Evolutionary conservation across 1,140 invertebrate genomes (phyloP).

Genomic region (Drosophila nikananu): DNA sequence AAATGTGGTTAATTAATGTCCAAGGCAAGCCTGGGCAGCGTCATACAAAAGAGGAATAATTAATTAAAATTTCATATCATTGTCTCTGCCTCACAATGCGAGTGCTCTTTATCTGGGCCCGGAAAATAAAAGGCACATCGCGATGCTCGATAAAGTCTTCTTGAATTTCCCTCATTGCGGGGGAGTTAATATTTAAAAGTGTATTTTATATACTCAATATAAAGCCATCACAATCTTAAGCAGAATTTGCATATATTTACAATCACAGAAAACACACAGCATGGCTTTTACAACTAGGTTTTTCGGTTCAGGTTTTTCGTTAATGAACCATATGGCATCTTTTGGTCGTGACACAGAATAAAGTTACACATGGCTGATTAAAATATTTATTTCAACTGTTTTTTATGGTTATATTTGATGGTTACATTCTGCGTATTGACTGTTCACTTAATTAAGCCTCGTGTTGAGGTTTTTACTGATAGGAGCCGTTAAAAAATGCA

Average conservation of each 20-base stretch:
- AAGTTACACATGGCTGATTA: slow-evolving; percentile 8
- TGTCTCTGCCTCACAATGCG: slow-evolving; percentile 1
- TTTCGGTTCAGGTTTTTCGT: slow-evolving; percentile 7
- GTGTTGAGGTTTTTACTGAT: neutral
- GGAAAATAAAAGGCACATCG: neutral
- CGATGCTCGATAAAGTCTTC: no score
- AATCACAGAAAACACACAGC: no score
- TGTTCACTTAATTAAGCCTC: slow-evolving; percentile 37
- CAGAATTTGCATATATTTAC: neutral
- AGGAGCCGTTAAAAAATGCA: slow-evolving; percentile 3
- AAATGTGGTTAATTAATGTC: slow-evolving; percentile 50
- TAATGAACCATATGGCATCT: neutral
- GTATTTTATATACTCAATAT: neutral
- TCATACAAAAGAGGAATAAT: slow-evolving; percentile 11
- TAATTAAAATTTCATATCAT: slow-evolving; percentile 15
- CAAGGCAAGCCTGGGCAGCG: slow-evolving; percentile 6
- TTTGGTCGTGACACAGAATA: slow-evolving; percentile 7
- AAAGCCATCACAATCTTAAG: neutral
- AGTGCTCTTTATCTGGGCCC: neutral
- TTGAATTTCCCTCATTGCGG: neutral
- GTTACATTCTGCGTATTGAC: slow-evolving; percentile 16
- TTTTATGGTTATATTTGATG: slow-evolving; percentile 6
- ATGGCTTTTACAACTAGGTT: neutral
- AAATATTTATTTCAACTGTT: neutral
- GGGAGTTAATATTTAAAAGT: neutral